Conservation (phyloP, 2,113 vertebrate species). For the Macaca mulatta region DNA sequence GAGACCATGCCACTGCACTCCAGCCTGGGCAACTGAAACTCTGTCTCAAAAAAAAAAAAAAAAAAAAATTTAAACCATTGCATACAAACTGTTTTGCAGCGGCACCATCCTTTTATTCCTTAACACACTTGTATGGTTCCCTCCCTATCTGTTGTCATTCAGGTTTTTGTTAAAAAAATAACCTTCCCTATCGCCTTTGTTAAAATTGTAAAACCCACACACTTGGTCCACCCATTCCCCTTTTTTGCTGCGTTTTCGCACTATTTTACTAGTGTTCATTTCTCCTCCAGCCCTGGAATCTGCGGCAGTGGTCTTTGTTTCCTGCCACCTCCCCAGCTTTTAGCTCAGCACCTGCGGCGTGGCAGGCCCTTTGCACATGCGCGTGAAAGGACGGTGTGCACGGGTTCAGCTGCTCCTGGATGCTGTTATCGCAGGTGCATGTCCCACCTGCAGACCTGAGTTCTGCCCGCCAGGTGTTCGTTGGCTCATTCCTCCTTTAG, state of each 20-base stretch:
- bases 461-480: fast-evolving
- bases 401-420: fast-evolving
- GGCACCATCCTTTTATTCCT: not conserved
- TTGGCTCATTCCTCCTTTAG: fast-evolving
- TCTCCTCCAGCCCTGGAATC: not conserved
- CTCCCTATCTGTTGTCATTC: not conserved
- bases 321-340: fast-evolving
- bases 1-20: too few relatives aligned
- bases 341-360: fast-evolving
- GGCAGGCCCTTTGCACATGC: fast-evolving
- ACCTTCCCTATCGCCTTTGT: not conserved
- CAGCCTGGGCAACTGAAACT: too few relatives aligned
- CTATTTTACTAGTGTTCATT: fast-evolving
- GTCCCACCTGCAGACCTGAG: fast-evolving
- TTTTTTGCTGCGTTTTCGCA: fast-evolving
- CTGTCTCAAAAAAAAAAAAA: too few relatives aligned
- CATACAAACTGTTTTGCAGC: not conserved
- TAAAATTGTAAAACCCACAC: fast-evolving
- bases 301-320: not conserved
- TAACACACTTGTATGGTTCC: not conserved
- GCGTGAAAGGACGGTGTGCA: not conserved
- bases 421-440: fast-evolving
- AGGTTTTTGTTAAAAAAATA: not conserved
- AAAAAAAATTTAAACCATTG: not conserved
- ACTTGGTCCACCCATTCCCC: fast-evolving